Evolutionary conservation across 2,888 invertebrate genomes (phyloP).

Genomic region (Acanthococcus lagerstroemiae): DNA sequence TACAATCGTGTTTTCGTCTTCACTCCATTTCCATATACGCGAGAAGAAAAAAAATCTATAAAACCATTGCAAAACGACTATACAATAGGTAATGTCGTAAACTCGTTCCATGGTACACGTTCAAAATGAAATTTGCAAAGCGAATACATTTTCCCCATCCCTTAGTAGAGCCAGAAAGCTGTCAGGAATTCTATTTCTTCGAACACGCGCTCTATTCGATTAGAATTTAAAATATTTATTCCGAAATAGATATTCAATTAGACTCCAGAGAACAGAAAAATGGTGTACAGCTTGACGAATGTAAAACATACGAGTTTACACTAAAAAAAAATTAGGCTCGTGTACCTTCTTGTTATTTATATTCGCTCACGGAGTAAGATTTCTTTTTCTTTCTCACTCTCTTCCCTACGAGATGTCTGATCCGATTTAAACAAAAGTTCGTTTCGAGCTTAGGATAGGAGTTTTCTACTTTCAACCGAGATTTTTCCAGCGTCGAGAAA

Average conservation of each 20-base stretch:
- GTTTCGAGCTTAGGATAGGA: too few relatives aligned
- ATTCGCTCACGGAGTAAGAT: background rate
- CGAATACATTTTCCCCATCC: background rate
- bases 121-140: conserved; percentile 4
- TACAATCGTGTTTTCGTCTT: background rate
- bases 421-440: background rate
- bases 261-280: background rate
- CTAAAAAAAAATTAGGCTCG: background rate
- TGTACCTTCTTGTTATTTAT: background rate
- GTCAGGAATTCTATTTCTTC: background rate
- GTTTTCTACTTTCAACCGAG: too few relatives aligned
- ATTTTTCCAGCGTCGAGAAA: too few relatives aligned
- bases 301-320: background rate
- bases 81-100: background rate
- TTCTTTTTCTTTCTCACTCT: background rate
- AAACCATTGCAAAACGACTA: background rate
- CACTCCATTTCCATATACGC: background rate
- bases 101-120: background rate
- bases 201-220: background rate
- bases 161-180: background rate
- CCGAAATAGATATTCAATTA: conserved; percentile 11
- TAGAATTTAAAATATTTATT: conserved; percentile 10
- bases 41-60: background rate
- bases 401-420: background rate
- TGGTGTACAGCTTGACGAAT: background rate